Evolutionary conservation across 2,113 vertebrate species (phyloP).

Genomic region (Nycticorax nycticorax): DNA sequence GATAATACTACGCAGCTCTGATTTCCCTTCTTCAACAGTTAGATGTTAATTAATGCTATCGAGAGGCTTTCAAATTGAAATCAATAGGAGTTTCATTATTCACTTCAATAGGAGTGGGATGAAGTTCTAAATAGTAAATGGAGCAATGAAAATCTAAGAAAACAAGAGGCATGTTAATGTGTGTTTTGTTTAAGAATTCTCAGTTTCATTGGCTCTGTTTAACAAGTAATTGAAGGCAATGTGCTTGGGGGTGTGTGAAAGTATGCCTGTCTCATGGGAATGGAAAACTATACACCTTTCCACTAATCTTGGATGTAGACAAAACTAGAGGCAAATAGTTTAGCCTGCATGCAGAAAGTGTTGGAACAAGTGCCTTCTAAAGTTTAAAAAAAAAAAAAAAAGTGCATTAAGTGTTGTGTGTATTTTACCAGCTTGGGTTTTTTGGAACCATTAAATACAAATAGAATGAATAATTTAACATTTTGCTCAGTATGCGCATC

Average conservation of each 20-base stretch:
- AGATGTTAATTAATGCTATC: not conserved
- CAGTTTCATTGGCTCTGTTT: not conserved
- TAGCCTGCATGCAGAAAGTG: not conserved
- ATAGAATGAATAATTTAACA: constrained; percentile 63
- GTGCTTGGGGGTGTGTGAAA: not conserved
- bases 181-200: constrained; percentile 45
- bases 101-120: constrained; percentile 8
- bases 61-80: constrained; percentile 43
- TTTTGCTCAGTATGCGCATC: constrained; percentile 36
- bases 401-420: not conserved
- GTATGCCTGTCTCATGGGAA: not conserved
- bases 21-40: not conserved
- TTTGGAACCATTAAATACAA: constrained; percentile 50
- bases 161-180: constrained; percentile 23
- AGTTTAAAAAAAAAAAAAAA: not conserved
- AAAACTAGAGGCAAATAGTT: not conserved
- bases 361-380: not conserved
- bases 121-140: constrained; percentile 37
- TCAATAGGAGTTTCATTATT: constrained; percentile 50
- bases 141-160: constrained; percentile 36
- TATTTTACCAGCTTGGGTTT: constrained; percentile 14
- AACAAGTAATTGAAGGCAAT: not conserved
- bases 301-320: not conserved
- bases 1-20: not conserved
- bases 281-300: not conserved